phyloP scores from a whole-genome alignment of 2,888 invertebrate species.

The Philonicus albiceps region DNA sequence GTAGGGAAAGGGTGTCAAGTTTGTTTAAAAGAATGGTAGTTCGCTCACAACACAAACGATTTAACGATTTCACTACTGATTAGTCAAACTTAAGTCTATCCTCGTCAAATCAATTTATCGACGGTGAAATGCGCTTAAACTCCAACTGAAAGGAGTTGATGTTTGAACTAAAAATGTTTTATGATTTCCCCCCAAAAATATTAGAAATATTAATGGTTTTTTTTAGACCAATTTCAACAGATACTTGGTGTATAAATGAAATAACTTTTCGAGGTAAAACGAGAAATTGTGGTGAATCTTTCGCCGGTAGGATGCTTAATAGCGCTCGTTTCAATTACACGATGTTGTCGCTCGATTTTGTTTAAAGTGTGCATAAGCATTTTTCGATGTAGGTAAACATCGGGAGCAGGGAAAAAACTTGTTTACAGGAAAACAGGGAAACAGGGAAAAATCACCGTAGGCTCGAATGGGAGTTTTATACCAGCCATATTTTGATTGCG shows the following conservation, averaged over 20 bases:
- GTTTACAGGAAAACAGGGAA: not conserved
- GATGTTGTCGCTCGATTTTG: not conserved
- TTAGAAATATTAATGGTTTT: too few relatives aligned
- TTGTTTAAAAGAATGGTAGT: not conserved
- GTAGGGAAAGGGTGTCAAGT: not conserved
- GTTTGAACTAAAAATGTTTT: too few relatives aligned
- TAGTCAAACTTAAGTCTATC: not conserved
- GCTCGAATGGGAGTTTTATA: not conserved
- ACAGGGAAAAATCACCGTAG: not conserved
- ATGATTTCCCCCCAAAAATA: too few relatives aligned
- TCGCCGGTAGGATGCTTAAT: not conserved
- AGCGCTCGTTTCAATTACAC: not conserved
- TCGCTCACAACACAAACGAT: not conserved
- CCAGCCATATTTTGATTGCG: slow-evolving; percentile 14
- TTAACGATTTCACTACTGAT: not conserved
- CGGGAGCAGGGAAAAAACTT: not conserved
- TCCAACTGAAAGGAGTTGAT: too few relatives aligned
- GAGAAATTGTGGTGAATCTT: not conserved
- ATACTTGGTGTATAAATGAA: too few relatives aligned
- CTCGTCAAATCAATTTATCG: too few relatives aligned
- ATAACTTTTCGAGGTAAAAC: not conserved
- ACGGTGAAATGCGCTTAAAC: too few relatives aligned
- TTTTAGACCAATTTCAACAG: too few relatives aligned
- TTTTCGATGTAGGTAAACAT: not conserved
- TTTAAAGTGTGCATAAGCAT: slow-evolving; percentile 12